Base-by-base conservation (phyloP, 2,888 invertebrate species). In the Mechanitis mazaeus region DNA sequence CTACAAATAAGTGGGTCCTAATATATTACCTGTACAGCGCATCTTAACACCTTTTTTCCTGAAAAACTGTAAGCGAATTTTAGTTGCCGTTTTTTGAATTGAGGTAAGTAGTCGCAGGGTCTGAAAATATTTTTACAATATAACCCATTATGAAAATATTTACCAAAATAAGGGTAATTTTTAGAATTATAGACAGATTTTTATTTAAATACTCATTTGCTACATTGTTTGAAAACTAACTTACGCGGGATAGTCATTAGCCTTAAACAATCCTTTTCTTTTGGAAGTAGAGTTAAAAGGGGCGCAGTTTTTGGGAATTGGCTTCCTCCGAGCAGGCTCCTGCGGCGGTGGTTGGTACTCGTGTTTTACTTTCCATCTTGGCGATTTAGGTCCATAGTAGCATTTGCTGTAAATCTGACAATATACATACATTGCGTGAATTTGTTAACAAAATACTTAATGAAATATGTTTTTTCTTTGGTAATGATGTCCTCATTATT, bases 1-100 rank as follows among this genome's bases (percentile, higher is more conserved):
- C 3, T 47, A 46, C n/a, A 35, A 50, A 58, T 31, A 9, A 12
- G 45, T 11, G 28, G 5, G 20, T 31, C 2, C 9, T 6, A 47
- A 20, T 7, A 6, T 31, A 47, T 20, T 74, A 90, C 90, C 78
- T 80, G 74, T 33, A 90, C 88, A 2, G 88, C 80, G 70, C 89
- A 90, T 67, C 71, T 75, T 31, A 90, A 66, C 9, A 75, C 66
- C 67, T 87, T 90, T 70, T 85, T 86, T 1, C 81, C 84, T 6
- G 83, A 77, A 63, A 91, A 91, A 68, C 88, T 77, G 72, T 88
- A 84, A 0, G 81, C 75, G 59, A 88, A 91, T 68, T 83, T 85
- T 75, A 90, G 83, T 65, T 84, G 70, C 38, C 77, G 75, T 68
- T 84, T 87, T 63, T 80, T 81, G 60, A 75, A 81, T 47, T 75